A percentile compares a stretch with the other conserved stretches of the same genome.
Conservation (phyloP, 2,797 vertebrate species). For the Thalassophryne amazonica region DNA sequence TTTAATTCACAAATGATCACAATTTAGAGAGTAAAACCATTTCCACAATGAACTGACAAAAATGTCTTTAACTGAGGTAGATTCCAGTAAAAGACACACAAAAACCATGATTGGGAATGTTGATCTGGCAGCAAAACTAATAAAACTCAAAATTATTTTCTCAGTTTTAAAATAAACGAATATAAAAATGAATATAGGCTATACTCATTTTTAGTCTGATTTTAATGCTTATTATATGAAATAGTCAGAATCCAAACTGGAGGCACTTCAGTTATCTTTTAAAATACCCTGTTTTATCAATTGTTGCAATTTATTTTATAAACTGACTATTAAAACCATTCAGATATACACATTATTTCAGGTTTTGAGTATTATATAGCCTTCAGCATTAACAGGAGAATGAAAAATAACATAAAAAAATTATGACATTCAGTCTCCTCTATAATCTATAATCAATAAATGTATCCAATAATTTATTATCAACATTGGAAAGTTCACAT, state of each 20-base stretch:
- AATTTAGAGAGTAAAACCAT: not conserved
- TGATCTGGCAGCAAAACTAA: constrained; percentile 60
- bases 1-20: too few relatives aligned
- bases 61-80: constrained; percentile 79
- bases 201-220: too few relatives aligned
- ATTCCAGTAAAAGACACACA: constrained; percentile 37
- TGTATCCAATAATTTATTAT: constrained; percentile 49
- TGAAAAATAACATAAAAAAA: too few relatives aligned
- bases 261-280: too few relatives aligned
- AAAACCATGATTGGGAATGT: constrained; percentile 40
- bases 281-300: too few relatives aligned
- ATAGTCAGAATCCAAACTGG: too few relatives aligned
- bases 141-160: constrained; percentile 70
- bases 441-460: constrained; percentile 24
- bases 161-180: constrained; percentile 25
- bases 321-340: too few relatives aligned
- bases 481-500: not conserved
- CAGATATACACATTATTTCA: not conserved
- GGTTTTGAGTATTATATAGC: not conserved
- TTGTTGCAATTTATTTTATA: too few relatives aligned
- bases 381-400: not conserved
- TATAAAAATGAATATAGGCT: too few relatives aligned
- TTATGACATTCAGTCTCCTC: not conserved
- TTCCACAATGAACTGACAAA: constrained; percentile 3
- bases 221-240: too few relatives aligned